A percentile compares a stretch with the other conserved stretches of the same genome.
Evolutionary conservation across 2,797 vertebrate genomes (phyloP).

Genomic region (Trachops cirrhosus): DNA sequence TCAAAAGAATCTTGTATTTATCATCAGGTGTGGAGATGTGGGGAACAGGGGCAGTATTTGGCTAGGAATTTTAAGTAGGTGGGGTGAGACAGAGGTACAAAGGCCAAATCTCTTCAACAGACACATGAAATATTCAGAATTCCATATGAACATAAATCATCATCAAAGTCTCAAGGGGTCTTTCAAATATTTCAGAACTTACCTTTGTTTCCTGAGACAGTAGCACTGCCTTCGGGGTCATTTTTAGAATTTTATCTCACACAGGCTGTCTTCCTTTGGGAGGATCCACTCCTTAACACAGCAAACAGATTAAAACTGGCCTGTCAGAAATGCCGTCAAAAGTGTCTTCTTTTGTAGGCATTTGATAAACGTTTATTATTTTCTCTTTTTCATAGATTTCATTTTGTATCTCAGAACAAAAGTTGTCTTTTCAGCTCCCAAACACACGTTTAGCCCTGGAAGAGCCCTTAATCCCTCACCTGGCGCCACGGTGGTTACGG

Average conservation of each 20-base stretch:
- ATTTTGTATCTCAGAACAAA: constrained; percentile 29
- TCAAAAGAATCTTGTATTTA: not conserved
- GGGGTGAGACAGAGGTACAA: not conserved
- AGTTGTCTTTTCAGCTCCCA: not conserved
- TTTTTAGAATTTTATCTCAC: not conserved
- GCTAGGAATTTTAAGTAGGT: not conserved
- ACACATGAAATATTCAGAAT: not conserved
- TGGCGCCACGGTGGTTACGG: not conserved
- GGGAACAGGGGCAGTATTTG: not conserved
- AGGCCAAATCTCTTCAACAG: not conserved
- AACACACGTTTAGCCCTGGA: not conserved
- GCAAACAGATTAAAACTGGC: not conserved
- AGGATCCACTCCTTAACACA: not conserved
- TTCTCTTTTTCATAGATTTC: not conserved
- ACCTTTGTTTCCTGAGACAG: not conserved
- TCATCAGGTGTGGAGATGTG: not conserved
- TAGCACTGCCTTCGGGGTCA: not conserved
- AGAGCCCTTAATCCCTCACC: not conserved
- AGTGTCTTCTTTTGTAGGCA: not conserved
- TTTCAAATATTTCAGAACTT: not conserved
- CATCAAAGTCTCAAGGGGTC: not conserved
- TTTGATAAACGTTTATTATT: not conserved
- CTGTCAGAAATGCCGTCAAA: not conserved
- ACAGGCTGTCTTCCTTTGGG: not conserved
- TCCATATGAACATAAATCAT: not conserved